Percentiles rank a stretch among this genome's conserved stretches.
Evolutionary conservation across 2,797 vertebrate species (phyloP).

Genomic region (Smutsia temminckii): DNA sequence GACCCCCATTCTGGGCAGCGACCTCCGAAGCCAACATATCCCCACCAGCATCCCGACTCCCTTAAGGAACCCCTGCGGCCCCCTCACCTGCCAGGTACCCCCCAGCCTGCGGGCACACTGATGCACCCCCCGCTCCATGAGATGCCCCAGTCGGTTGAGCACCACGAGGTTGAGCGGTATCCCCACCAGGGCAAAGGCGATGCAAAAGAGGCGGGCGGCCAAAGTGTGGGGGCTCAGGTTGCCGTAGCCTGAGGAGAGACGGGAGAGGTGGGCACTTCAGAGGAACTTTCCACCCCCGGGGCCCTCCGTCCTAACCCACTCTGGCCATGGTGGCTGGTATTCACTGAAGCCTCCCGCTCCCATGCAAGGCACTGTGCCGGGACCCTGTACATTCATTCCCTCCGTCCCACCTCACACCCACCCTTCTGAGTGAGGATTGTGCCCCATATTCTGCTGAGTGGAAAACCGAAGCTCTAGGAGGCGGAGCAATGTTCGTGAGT

Average conservation of each 20-base stretch:
- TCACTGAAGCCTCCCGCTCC: no score
- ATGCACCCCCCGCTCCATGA: constrained; percentile 90
- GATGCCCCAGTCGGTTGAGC: constrained; percentile 92
- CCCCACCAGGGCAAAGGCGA: constrained; percentile 93
- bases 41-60: neutral
- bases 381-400: accelerated
- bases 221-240: constrained; percentile 91
- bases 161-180: constrained; percentile 94
- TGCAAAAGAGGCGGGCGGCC: constrained; percentile 92
- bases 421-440: accelerated
- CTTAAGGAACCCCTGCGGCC: neutral
- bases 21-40: neutral
- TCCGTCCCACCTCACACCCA: neutral
- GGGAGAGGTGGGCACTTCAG: neutral
- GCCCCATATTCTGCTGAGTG: accelerated
- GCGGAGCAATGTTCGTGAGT: accelerated
- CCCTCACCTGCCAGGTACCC: constrained; percentile 86
- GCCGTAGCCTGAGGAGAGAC: constrained; percentile 88
- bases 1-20: neutral
- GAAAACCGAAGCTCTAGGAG: neutral
- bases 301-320: neutral
- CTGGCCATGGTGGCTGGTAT: accelerated
- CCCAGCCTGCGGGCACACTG: constrained; percentile 84
- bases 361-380: accelerated
- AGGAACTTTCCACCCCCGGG: neutral